Evolutionary conservation across 2,888 invertebrate genomes (phyloP), one percentile per base, ranked within the genome.

Genomic region (Dioctria rufipes): DNA sequence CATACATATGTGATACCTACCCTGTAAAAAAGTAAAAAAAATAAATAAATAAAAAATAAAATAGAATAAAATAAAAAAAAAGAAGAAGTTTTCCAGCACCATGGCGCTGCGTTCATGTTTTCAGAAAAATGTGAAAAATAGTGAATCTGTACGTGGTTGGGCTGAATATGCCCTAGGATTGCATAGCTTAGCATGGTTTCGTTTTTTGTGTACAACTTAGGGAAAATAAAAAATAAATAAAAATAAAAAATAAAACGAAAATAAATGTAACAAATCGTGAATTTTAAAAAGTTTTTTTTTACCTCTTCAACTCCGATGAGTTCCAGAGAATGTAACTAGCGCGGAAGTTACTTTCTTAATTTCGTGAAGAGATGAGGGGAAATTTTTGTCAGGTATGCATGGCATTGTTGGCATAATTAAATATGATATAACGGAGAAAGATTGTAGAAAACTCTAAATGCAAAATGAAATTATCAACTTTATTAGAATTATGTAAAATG

Each of bases 91-190:
- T 39, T 43, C 69, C 69, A n/a, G 25, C 25, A 25, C 25, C 25
- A 25, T 25, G n/a, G 37, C 39, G 9, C 11, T 13, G 43, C 51
- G 51, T 69, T 69, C 69, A 69, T 69, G 69, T 69, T 54, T 39
- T 39, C 51, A 51, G 43, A 67, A 67, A 69, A 69, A 69, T 69
- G 69, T 69, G 69, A 69, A 69, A 69, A 69, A 69, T 39, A 69
- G 51, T 37, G 69, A 51, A 69, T 69, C 69, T 69, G 51, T 69
- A 69, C 69, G 69, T 67, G 51, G 37, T 37, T 5, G 25, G 54
- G 6, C 37, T 49, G 51, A 6, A n/a, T 58, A 8, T 5, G 9
- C 51, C 40, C 51, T 37, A 39, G 0, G 37, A 25, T 13, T 8
- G 25, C 9, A 46, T 69, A 51, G 51, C 37, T 69, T 49, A 69